phyloP scores from a whole-genome alignment of 2,888 invertebrate genomes.

The Volucella inanis region DNA sequence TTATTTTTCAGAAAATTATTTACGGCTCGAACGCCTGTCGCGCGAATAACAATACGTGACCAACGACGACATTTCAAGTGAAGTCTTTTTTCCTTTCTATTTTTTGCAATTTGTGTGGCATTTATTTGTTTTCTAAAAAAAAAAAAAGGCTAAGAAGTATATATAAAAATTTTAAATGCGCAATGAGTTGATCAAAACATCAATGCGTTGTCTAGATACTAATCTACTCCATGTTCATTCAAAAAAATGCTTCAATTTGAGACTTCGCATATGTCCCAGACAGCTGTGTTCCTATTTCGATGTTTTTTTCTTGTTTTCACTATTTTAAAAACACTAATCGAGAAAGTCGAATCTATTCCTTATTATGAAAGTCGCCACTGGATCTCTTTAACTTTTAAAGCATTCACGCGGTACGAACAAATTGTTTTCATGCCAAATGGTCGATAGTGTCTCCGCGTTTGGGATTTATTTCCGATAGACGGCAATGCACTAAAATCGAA shows the following conservation, averaged over 20 bases:
- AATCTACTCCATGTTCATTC: conserved; percentile 18
- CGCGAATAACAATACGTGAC: conserved; percentile 33
- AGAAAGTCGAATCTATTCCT: neutral
- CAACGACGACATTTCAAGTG: conserved; percentile 17
- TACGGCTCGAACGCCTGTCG: conserved; percentile 20
- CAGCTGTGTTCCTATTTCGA: conserved; percentile 29
- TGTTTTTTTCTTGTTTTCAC: neutral
- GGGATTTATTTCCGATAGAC: conserved; percentile 6
- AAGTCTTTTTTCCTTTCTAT: neutral
- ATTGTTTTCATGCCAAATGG: conserved; percentile 25
- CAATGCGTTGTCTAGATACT: conserved; percentile 18
- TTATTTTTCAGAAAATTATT: conserved; percentile 31
- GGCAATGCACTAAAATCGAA: conserved; percentile 22
- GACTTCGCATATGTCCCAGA: conserved; percentile 5
- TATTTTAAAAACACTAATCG: conserved; percentile 5
- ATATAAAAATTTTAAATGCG: conserved; percentile 19
- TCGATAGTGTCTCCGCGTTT: conserved; percentile 1
- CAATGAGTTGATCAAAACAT: conserved; percentile 21
- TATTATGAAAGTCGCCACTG: neutral
- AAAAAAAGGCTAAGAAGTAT: neutral
- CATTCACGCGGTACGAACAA: neutral
- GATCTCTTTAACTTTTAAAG: neutral
- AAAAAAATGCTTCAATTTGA: neutral
- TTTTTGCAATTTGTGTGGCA: conserved; percentile 22
- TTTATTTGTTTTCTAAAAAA: conserved; percentile 15